Base-by-base conservation (phyloP, 1,140 invertebrate species). In the Drosophila pectinifera region DNA sequence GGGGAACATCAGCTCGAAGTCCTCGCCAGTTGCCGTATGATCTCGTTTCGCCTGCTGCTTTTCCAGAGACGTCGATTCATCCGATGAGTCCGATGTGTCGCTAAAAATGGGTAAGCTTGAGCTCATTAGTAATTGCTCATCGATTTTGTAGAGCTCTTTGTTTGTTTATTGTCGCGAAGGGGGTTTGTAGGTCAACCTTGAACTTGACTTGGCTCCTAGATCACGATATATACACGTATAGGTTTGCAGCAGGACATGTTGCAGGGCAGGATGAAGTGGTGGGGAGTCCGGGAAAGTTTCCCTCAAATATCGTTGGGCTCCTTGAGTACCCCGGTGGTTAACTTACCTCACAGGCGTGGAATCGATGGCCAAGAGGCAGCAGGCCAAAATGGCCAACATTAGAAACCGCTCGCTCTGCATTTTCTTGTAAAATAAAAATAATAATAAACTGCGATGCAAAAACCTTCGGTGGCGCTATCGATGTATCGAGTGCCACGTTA, bases 341-440 rank as follows among this genome's bases (percentile, higher is more conserved):
- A 75, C 73, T 76, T 18, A 76, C 73, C 53, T 76, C 3, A 76
- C 4, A 2, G 73, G 73, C 22, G 59, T 76, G 20, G 46, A 58
- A 24, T 39, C 56, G 4, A 22, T 55, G 10, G 51, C 36, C 53
- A 57, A 39, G 13, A 75, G 41, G 26, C 26, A 76, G 18, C 73
- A 67, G 39, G 63, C 53, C 41, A 76, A 26, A 36, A 76, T 41
- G 34, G 62, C 54, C 26, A 56, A 26, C 3, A 76, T 20, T 16
- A 57, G n/a, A 75, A 74, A 42, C 14, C 31, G 24, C 38, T 76
- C 39, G 54, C 36, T 53, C 5, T 51, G 73, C 73, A 76, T 76
- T 67, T 67, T 73, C 38, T 67, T 39, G 38, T 42, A 59, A 38
- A 59, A 72, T 56, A 69, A 69, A 36, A 72, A 58, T 73, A 73